phyloP scores from a whole-genome alignment of 2,113 vertebrate species.

The Notarius lentiginosus region DNA sequence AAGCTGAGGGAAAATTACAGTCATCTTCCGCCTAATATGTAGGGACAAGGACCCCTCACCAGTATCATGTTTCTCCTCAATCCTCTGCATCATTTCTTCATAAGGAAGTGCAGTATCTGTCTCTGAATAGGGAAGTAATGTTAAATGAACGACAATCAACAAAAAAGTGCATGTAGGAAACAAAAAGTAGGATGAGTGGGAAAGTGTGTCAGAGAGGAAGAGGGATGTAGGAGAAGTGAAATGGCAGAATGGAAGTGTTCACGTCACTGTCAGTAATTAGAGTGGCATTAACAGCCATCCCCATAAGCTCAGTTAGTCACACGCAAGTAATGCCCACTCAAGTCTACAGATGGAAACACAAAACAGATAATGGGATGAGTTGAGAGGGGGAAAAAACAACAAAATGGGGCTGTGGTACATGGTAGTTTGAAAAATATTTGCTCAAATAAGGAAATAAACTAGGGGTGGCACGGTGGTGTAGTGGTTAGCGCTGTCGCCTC shows the following conservation, averaged over 20 bases:
- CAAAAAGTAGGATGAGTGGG: conserved; percentile 14
- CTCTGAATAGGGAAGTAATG: not conserved
- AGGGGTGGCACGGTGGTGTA: too few relatives aligned
- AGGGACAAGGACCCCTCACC: conserved; percentile 7
- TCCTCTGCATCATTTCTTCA: not conserved
- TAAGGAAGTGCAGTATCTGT: not conserved
- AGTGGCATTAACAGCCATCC: conserved; percentile 31
- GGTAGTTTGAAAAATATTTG: not conserved
- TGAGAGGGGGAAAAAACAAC: not conserved
- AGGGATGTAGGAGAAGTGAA: conserved; percentile 2
- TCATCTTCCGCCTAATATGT: conserved; percentile 42
- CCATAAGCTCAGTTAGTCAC: conserved; percentile 30
- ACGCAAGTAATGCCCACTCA: conserved; percentile 10
- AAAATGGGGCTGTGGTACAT: not conserved
- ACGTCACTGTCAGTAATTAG: conserved; percentile 45
- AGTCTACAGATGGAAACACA: conserved; percentile 13
- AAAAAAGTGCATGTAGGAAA: not conserved
- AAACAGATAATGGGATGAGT: conserved; percentile 4
- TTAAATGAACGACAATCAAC: not conserved
- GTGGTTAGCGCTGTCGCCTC: too few relatives aligned
- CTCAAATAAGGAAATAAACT: not conserved
- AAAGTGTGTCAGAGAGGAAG: conserved; percentile 2
- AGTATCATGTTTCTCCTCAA: not conserved
- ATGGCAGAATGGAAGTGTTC: conserved; percentile 10
- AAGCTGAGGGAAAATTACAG: conserved; percentile 49